phyloP scores from a whole-genome alignment of 2,797 vertebrate species.

The Fistularia commersonii region DNA sequence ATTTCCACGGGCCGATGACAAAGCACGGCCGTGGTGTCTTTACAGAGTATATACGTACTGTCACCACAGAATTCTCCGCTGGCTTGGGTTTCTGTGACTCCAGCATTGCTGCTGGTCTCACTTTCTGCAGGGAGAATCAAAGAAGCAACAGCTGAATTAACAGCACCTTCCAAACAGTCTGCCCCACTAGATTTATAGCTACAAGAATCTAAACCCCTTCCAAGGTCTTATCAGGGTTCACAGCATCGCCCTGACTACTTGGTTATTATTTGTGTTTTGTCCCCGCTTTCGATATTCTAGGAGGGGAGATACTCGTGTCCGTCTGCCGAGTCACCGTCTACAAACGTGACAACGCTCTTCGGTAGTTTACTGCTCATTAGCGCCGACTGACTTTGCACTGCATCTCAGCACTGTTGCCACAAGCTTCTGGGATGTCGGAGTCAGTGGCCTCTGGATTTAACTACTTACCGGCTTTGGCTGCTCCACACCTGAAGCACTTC shows the following conservation, averaged over 20 bases:
- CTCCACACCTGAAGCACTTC: slow-evolving; percentile 99
- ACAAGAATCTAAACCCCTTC: background rate
- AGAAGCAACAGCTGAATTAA: slow-evolving; percentile 43
- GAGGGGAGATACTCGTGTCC: too few species aligned
- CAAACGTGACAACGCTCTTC: too few species aligned
- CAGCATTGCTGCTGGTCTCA: slow-evolving; percentile 78
- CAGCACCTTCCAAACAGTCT: slow-evolving; percentile 11
- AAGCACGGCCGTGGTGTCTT: background rate
- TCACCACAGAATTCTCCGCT: slow-evolving; percentile 95
- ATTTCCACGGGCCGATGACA: too few species aligned
- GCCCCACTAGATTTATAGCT: background rate
- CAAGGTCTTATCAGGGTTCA: background rate
- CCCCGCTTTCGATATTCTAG: too few species aligned
- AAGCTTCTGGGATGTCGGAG: slow-evolving; percentile 58
- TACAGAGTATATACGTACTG: slow-evolving; percentile 76
- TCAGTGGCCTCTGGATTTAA: slow-evolving; percentile 66
- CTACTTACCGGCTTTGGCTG: slow-evolving; percentile 93
- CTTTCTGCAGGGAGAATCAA: slow-evolving; percentile 77
- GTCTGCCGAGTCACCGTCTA: too few species aligned
- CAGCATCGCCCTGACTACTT: background rate
- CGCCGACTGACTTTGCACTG: slow-evolving; percentile 31
- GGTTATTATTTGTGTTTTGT: too few species aligned
- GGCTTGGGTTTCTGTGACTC: slow-evolving; percentile 84
- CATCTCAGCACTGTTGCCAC: slow-evolving; percentile 39
- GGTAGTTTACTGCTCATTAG: too few species aligned